phyloP scores from a whole-genome alignment of 1,140 invertebrate genomes.

The Zaprionus camerounensis region DNA sequence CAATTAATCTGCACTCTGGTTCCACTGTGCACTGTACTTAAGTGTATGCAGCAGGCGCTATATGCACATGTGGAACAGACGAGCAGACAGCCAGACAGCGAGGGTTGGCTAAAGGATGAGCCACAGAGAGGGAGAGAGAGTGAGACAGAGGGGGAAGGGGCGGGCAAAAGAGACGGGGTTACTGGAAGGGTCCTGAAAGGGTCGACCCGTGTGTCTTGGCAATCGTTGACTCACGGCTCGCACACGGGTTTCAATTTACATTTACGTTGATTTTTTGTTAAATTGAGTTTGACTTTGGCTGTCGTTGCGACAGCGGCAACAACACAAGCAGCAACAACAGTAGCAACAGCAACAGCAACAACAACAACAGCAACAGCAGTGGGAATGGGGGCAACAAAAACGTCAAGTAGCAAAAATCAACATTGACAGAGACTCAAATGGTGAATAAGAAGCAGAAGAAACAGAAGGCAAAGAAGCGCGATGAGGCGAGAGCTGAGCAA shows the following conservation, averaged over 20 bases:
- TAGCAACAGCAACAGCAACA: slow-evolving; percentile 15
- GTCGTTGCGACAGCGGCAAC: slow-evolving; percentile 44
- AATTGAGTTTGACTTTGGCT: slow-evolving; percentile 76
- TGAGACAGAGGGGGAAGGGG: background rate
- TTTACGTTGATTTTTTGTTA: slow-evolving; percentile 80
- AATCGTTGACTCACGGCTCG: slow-evolving; percentile 50
- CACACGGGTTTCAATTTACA: slow-evolving; percentile 74
- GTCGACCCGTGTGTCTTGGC: slow-evolving; percentile 4
- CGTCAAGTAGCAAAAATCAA: slow-evolving; percentile 65
- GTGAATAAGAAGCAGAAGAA: slow-evolving; percentile 35
- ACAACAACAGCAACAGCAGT: background rate
- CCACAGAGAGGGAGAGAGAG: background rate
- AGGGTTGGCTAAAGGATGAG: background rate
- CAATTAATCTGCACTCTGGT: background rate
- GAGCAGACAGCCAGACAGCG: slow-evolving; percentile 13
- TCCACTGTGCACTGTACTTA: slow-evolving; percentile 7
- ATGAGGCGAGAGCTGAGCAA: background rate
- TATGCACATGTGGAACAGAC: slow-evolving; percentile 48
- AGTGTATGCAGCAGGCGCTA: slow-evolving; percentile 32
- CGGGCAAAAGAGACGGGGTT: background rate
- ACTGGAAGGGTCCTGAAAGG: background rate
- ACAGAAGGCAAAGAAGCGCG: background rate
- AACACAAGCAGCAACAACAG: slow-evolving; percentile 17
- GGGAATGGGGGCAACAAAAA: background rate
- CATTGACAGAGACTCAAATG: slow-evolving; percentile 65